Percentiles rank a stretch among this genome's conserved stretches.
phyloP scores from a whole-genome alignment of 2,888 invertebrate species.

The Diadegma fenestrale region DNA sequence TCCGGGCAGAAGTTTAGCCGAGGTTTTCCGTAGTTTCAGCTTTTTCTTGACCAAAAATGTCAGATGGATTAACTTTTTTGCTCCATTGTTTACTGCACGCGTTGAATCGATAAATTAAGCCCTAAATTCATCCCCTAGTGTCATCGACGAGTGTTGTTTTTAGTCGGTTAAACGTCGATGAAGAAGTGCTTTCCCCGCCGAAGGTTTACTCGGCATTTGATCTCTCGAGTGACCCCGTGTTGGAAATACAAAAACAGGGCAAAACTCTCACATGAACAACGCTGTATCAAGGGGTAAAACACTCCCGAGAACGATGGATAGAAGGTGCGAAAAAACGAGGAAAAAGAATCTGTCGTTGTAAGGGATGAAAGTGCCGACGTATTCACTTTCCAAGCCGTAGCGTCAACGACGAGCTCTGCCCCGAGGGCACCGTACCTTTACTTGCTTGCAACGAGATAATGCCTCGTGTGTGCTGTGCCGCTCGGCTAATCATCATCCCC shows the following conservation, averaged over 20 bases:
- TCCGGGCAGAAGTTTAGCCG: not conserved
- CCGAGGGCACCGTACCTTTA: slow-evolving; percentile 46
- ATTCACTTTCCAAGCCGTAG: slow-evolving; percentile 62
- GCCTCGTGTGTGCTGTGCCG: slow-evolving; percentile 61
- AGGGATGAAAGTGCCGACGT: slow-evolving; percentile 66
- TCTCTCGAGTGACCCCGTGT: slow-evolving; percentile 15
- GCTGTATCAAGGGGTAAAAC: slow-evolving; percentile 53
- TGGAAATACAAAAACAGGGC: slow-evolving; percentile 46
- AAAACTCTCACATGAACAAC: slow-evolving; percentile 35
- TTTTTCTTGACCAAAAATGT: not conserved
- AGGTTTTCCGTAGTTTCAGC: not conserved
- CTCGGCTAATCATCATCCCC: slow-evolving; percentile 64
- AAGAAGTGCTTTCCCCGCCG: slow-evolving; percentile 1
- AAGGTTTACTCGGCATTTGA: slow-evolving; percentile 34
- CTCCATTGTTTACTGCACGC: not conserved
- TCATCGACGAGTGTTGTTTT: slow-evolving; percentile 12
- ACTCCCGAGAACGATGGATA: slow-evolving; percentile 24
- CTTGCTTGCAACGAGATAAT: slow-evolving; percentile 67
- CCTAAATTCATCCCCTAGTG: not conserved
- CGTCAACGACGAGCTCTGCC: slow-evolving; percentile 35
- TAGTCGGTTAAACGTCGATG: not conserved
- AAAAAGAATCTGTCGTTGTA: slow-evolving; percentile 37
- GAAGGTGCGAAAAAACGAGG: slow-evolving; percentile 27
- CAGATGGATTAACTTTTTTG: not conserved
- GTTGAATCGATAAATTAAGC: not conserved